Conservation (phyloP, 2,888 invertebrate genomes). For the Dioctria rufipes region DNA sequence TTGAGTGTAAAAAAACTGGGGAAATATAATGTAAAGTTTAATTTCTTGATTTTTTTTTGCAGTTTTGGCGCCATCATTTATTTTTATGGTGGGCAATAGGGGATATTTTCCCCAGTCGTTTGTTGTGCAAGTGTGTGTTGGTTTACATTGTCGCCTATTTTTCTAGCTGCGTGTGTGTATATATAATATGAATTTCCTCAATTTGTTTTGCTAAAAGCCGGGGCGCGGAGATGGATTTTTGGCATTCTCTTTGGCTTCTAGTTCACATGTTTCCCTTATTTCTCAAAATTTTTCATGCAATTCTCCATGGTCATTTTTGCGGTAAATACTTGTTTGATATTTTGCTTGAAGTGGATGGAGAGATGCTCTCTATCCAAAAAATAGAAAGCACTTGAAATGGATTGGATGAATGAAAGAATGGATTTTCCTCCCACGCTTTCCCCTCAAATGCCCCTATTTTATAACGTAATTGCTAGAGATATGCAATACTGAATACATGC, state of each 20-base stretch:
- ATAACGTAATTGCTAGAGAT: slow-evolving; percentile 37
- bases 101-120: not conserved
- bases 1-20: not conserved
- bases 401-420: not conserved
- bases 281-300: not conserved
- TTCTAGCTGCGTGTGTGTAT: not conserved
- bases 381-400: not conserved
- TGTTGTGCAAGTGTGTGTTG: not conserved
- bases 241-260: slow-evolving; percentile 14
- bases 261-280: slow-evolving; percentile 12
- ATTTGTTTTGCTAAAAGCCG: slow-evolving; percentile 30
- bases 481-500: not conserved
- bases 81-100: not conserved
- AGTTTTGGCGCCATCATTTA: not conserved
- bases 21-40: not conserved
- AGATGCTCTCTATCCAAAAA: not conserved
- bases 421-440: slow-evolving; percentile 43
- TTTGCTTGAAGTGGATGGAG: slow-evolving; percentile 11
- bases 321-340: slow-evolving; percentile 49
- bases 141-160: no score
- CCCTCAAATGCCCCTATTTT: slow-evolving; percentile 12
- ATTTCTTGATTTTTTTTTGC: no score
- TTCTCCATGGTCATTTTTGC: not conserved
- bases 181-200: not conserved
- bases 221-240: slow-evolving; percentile 25